Evolutionary conservation across 2,797 vertebrate species (phyloP).

Genomic region (Cryptoblepharus egeriae): DNA sequence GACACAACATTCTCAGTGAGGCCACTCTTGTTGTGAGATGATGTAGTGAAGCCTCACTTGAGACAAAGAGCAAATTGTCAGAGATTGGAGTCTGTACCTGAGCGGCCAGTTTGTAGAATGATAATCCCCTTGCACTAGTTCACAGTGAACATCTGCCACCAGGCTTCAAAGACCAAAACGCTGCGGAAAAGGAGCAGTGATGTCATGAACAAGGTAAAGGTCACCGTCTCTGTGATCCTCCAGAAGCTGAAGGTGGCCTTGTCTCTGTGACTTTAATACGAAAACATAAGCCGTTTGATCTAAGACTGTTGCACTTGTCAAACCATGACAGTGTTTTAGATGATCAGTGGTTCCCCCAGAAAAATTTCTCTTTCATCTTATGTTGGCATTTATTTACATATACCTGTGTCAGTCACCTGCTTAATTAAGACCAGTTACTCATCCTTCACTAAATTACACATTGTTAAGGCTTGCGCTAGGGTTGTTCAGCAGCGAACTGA

Average conservation of each 20-base stretch:
- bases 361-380: constrained; percentile 5
- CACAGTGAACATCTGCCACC: not conserved
- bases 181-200: not conserved
- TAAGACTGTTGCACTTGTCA: not conserved
- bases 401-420: not conserved
- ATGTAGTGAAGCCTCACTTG: not conserved
- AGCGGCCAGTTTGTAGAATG: not conserved
- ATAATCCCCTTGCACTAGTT: not conserved
- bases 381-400: not conserved
- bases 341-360: not conserved
- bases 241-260: not conserved
- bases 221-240: not conserved
- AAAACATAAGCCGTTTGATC: constrained; percentile 5
- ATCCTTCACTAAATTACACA: not conserved
- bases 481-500: not conserved
- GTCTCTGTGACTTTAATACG: constrained; percentile 1
- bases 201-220: not conserved
- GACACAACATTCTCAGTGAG: not conserved
- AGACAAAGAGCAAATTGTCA: constrained; percentile 13
- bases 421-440: not conserved
- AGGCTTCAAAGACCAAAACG: not conserved
- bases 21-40: not conserved
- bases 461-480: not conserved
- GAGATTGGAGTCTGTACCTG: not conserved
- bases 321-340: not conserved